Percentiles rank a stretch among this genome's conserved stretches.
Evolutionary conservation across 2,797 vertebrate species (phyloP).

Genomic region (Mus spretus): DNA sequence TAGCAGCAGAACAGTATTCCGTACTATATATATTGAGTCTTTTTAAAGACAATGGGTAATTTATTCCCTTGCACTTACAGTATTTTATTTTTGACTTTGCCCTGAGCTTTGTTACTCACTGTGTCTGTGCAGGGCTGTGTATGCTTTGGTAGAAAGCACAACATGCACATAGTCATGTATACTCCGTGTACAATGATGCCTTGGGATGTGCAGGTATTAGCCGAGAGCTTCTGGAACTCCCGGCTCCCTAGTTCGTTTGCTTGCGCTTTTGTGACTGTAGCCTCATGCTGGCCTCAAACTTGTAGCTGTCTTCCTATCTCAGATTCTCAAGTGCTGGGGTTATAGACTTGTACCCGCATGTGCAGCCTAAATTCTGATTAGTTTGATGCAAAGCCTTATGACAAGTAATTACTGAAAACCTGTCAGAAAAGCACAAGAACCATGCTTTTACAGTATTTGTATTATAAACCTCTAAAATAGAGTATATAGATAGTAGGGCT

Average conservation of each 20-base stretch:
- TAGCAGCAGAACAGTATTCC: background rate
- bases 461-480: background rate
- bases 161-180: background rate
- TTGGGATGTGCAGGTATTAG: background rate
- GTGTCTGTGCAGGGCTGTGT: background rate
- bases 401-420: background rate
- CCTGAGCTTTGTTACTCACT: background rate
- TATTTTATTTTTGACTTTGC: conserved; percentile 37
- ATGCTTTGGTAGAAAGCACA: background rate
- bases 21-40: background rate
- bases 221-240: background rate
- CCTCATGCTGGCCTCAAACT: background rate
- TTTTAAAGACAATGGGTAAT: background rate
- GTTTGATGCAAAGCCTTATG: background rate
- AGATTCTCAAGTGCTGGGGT: background rate
- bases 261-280: background rate
- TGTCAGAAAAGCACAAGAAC: background rate
- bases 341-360: background rate
- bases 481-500: background rate
- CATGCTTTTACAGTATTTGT: background rate
- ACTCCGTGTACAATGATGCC: background rate
- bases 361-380: background rate
- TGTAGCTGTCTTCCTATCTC: background rate
- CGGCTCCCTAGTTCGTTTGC: background rate
- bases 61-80: conserved; percentile 7